Evolutionary conservation across 2,113 vertebrate genomes (phyloP), one percentile per base, ranked within the genome.

Genomic region (Aptenodytes forsteri): DNA sequence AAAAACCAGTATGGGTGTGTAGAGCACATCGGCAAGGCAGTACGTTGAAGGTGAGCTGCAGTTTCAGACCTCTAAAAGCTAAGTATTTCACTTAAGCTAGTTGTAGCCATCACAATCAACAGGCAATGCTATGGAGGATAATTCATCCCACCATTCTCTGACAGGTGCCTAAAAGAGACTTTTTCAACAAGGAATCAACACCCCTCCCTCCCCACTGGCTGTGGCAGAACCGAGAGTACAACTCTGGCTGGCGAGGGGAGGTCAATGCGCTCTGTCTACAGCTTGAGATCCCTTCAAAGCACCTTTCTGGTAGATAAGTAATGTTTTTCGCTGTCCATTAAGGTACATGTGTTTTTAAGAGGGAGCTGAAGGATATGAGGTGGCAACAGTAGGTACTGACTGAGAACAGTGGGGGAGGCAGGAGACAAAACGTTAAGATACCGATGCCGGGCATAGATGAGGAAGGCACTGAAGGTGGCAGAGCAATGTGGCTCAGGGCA

Each of bases 361-460:
- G 27, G 16, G 27, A 67, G 32, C 44, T 83, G n/a, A 83, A 78
- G 49, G 44, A 67, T 23, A 23, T 38, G 16, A 36, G 16, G 9
- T 80, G 40, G 46, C 52, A 77, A 13, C 7, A 10, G 49, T 8
- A 67, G 23, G 25, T 54, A n/a, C 26, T 54, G 54, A 70, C 34
- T 72, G 52, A 44, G 17, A 90, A 22, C 8, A 42, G 20, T 9
- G 61, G 27, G 21, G 11, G 27, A 61, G 12, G 18, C 11, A 83
- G 50, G 61, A 89, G 67, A 36, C 17, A 49, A 66, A 64, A 38
- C 8, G 6, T 80, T 18, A 38, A 38, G 36, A 61, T 80, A 25
- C 17, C 2, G 0, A 4, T 54, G 54, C 21, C 52, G 30, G 29
- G 15, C 11, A 3, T 7, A 56, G 52, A 40, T 0, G 1, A 27